Evolutionary conservation across 2,888 invertebrate genomes (phyloP), one percentile per base, ranked within the genome.

Genomic region (Tethea ocularis): DNA sequence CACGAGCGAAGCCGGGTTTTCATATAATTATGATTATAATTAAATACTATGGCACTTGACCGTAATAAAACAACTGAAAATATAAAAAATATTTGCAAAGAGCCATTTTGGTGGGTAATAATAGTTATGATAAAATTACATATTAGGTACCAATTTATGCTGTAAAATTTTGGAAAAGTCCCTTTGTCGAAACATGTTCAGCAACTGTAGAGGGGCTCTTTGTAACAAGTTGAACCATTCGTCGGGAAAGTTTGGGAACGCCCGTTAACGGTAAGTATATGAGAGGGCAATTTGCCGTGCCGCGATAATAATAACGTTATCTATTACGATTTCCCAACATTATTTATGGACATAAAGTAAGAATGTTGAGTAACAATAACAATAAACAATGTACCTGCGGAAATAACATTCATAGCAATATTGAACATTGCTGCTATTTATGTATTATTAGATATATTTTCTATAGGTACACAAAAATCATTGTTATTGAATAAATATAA

Each of bases 151-250:
- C 17, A 55, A 22, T 33, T 38, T 55, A 33, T 29, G 23, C 20
- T 22, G 13, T 17, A 33, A 46, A 46, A 20, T 41, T 24, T 57
- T 20, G 58, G 53, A 57, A 57, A 59, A 59, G 54, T 68, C 71
- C 61, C 62, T 64, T 67, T 65, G 66, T 64, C 57, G 60, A 62
- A 66, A 66, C 62, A 62, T 54, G 60, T 60, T 54, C 58, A 61
- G 54, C 61, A 59, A 59, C 60, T 59, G 61, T 57, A 66, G 69
- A 66, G 66, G 61, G 70, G 68, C 71, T 71, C 63, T 67, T 71
- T 74, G 73, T 73, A 72, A 63, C 63, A 75, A 78, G 75, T 82
- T 75, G 68, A 62, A 61, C 68, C 68, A 71, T 72, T 75, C 57
- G 61, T 52, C 64, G 64, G 68, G 57, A 63, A 79, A 78, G 75